These are phyloP conservation scores for Aselliscus stoliczkanus DNA, from an alignment of 2,797 vertebrate species.

Conservation along the genomic window DNA sequence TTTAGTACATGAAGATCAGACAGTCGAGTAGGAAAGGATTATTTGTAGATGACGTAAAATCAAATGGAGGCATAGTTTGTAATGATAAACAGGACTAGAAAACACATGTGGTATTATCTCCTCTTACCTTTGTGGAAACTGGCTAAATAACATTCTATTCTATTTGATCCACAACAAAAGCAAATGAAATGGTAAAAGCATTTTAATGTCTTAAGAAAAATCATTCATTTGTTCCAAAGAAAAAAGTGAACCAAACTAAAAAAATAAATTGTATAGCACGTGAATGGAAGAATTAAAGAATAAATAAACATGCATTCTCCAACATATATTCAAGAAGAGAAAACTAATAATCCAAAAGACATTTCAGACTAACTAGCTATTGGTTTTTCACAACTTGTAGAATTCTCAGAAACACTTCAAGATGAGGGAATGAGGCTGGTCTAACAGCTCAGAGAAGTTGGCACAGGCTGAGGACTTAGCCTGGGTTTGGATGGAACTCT, in stretches of 20 bases:
- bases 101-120: not conserved
- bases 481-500: not conserved
- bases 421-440: not conserved
- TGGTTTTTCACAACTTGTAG: not conserved
- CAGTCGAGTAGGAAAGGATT: not conserved
- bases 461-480: not conserved
- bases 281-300: not conserved
- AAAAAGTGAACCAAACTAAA: not conserved
- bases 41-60: not conserved
- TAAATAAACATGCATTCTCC: not conserved
- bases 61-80: not conserved
- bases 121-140: not conserved
- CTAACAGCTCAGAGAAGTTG: not conserved
- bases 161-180: not conserved
- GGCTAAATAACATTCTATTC: not conserved
- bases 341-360: not conserved
- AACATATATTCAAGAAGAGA: not conserved
- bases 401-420: not conserved
- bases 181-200: constrained; percentile 5
- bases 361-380: not conserved
- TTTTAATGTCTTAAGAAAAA: constrained; percentile 30
- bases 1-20: not conserved
- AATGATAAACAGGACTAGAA: not conserved
- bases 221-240: not conserved
- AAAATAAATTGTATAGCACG: not conserved